These are phyloP conservation scores for Lutjanus campechanus DNA, from an alignment of 2,797 vertebrate species.

Conservation along the genomic window DNA sequence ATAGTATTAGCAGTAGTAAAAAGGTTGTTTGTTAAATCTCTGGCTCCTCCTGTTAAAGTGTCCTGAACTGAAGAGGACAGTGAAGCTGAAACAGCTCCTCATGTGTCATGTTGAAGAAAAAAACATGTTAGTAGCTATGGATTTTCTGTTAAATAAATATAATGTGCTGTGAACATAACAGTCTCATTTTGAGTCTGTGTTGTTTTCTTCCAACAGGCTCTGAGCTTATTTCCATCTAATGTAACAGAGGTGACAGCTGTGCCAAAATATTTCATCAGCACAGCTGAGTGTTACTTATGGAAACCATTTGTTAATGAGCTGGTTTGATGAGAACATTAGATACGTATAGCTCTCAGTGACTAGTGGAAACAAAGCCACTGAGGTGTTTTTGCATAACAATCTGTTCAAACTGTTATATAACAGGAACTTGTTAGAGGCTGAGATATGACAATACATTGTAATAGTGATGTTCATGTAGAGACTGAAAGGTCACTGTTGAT, in stretches of 20 bases:
- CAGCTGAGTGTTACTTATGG: slow-evolving; percentile 15
- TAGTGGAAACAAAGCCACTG: neutral
- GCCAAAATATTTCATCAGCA: slow-evolving; percentile 8
- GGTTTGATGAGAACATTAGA: neutral
- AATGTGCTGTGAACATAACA: neutral
- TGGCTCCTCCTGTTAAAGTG: neutral
- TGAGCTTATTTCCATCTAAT: neutral
- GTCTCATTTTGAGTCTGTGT: neutral
- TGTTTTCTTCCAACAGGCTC: neutral
- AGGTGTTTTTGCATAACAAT: neutral
- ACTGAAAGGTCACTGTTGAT: too few relatives aligned
- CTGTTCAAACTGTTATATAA: neutral
- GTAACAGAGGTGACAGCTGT: neutral
- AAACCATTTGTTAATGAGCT: neutral
- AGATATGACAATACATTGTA: neutral
- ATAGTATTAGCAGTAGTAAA: too few relatives aligned
- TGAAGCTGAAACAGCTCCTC: neutral
- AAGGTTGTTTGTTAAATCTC: neutral
- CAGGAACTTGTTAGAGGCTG: slow-evolving; percentile 1
- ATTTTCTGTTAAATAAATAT: too few relatives aligned
- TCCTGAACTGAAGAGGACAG: neutral
- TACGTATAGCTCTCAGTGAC: neutral
- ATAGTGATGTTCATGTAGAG: neutral
- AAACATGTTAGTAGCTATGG: neutral
- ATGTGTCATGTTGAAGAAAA: neutral